These are phyloP conservation scores for Dolichallabes microphthalmus DNA, from an alignment of 2,113 vertebrate genomes.

Conservation along the genomic window DNA sequence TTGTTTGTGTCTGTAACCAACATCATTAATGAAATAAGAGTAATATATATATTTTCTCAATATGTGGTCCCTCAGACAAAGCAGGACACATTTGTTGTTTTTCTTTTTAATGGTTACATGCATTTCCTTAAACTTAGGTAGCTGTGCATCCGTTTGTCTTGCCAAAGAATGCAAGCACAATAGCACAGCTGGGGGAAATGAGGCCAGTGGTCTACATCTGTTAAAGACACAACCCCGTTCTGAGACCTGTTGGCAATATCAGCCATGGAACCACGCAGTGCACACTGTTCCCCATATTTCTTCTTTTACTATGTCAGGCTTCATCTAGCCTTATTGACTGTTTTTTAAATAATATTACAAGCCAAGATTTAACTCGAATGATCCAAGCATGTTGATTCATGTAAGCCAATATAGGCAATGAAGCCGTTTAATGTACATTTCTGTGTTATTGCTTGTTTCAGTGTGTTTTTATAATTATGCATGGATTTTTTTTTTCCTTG, in stretches of 20 bases:
- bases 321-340: not conserved
- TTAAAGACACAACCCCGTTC: conserved; percentile 69
- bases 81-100: conserved; percentile 53
- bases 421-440: not conserved
- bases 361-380: not conserved
- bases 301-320: not conserved
- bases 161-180: conserved; percentile 69
- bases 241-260: conserved; percentile 67
- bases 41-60: not conserved
- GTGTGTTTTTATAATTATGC: not conserved
- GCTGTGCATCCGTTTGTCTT: conserved; percentile 71
- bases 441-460: not conserved
- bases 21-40: not conserved
- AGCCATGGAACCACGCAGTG: conserved; percentile 36
- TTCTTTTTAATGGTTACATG: conserved; percentile 63
- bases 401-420: not conserved
- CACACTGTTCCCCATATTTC: not conserved
- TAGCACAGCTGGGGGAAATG: conserved; percentile 73
- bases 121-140: conserved; percentile 70
- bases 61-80: conserved; percentile 32
- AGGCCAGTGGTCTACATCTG: conserved; percentile 71
- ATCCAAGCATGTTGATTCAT: not conserved
- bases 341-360: not conserved
- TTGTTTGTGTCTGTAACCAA: not conserved
- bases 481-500: too few species aligned